Base-by-base conservation (phyloP, 2,113 vertebrate genomes). In the Silurus meridionalis region DNA sequence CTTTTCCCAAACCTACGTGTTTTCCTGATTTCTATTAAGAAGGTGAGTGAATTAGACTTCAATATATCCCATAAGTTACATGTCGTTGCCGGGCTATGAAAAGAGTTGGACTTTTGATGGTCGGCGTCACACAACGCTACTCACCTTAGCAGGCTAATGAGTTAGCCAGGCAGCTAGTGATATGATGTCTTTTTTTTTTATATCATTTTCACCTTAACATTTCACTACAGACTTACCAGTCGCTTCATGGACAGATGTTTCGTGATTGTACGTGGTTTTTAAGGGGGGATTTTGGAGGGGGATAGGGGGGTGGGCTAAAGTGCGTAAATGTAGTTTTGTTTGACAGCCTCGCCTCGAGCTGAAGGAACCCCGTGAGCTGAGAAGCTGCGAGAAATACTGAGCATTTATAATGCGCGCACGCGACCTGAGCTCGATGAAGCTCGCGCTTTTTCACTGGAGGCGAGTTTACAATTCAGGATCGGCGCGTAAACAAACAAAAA, bases 21-120 rank as follows among this genome's bases (percentile, higher is more conserved):
- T 89, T 84, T 83, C 80, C 82, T 55, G 64, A 60, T 48, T 87
- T 28, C 52, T 53, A 82, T 63, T 52, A 28, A 82, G 37, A 66
- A 60, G 87, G 89, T 90, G 78, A 88, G 89, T 86, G 61, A 46
- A 46, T 64, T 25, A 53, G 13, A 75, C 61, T 23, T 71, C 37
- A 3, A 69, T 66, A 5, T 8, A 66, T 50, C 8, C 1, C 64
- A 0, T 82, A 58, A 21, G 10, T 25, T 80, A 48, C 77, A n/a
- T 64, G 83, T 67, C 80, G 63, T 17, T 15, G 46, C 28, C 25
- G 1, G 37, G 50, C 15, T 8, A 9, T 28, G 23, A n/a, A 81
- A 46, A 25, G 64, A 78, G 28, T 74, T 63, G n/a, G 63, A 79
- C 46, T 72, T 75, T 55, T 53, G 55, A 50, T 23, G 28, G 9